Evolutionary conservation across 2,797 vertebrate species (phyloP), one percentile per base, ranked within the genome.

Genomic region (Chaenodraco wilsoni): DNA sequence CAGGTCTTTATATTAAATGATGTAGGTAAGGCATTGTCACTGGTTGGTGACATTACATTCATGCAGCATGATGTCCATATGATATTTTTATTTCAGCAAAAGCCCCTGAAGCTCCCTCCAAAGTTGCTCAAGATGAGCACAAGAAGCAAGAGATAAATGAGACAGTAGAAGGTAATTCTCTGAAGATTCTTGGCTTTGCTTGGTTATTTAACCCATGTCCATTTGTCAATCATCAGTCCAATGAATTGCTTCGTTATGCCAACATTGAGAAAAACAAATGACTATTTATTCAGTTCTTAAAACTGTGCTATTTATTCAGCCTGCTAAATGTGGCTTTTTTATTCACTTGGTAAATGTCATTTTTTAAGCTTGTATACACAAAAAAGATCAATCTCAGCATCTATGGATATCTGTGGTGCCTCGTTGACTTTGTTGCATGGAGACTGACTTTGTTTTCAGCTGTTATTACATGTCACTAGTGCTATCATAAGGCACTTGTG

Each of bases 101-200:
- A 59, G 74, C 3, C 6, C 6, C 41, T 65, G 84, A 81, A 23
- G 21, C 67, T 46, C 33, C 58, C 1, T 63, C 72, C 21, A 7
- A 61, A 68, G 59, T 56, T 70, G 61, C 13, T 66, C 79, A 77
- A 87, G 81, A 73, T 21, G 50, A 70, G 54, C 46, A 69, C 37
- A 70, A 72, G 62, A 84, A 37, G 54, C 84, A 87, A 69, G 79
- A 77, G 50, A 85, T 88, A 65, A 60, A 59, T 64, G 85, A 91
- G 70, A 83, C 58, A 41, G 72, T 84, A 15, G 71, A 87, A 89
- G 91, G 86, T 91, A 87, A 85, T 77, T 63, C 41, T 65, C 6
- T 33, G 1, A 55, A 17, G n/a, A 65, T 33, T 58, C 5, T 43
- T 3, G 23, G 0, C 49, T 48, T 56, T 48, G 55, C 37, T 76